Base-by-base conservation (phyloP, 1,140 invertebrate genomes). In the Sminthurinus signatus region DNA sequence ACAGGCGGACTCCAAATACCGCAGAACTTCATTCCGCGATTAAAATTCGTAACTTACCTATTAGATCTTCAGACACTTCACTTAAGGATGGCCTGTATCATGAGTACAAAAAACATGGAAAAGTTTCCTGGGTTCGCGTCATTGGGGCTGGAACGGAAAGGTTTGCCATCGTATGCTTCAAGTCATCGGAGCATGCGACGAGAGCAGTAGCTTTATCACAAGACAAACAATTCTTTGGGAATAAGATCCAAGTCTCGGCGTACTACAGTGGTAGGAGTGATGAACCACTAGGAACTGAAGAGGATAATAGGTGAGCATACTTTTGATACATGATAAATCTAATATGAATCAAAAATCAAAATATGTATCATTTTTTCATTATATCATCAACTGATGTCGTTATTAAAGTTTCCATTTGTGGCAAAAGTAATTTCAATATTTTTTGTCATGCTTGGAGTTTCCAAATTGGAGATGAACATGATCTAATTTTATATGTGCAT, bases 51-150 rank as follows among this genome's bases (percentile, higher is more conserved):
- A 94, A 95, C 77, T 79, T 96, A 68, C 93, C 93, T 60, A 82
- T 87, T 48, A 81, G 93, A 70, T 96, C 93, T 65, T 84, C 82
- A 23, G 62, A 64, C 42, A 72, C 67, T 31, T 62, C 43, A 84
- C 81, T 98, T 63, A 93, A 96, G 80, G 95, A 98, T 80, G 93
- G 93, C 64, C 83, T 98, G 64, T 98, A 93, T 80, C 94, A 98
- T 80, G 94, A 97, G 78, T 98, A 96, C 81, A 96, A 97, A 80
- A 97, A 97, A 74, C 91, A 97, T 79, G 93, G 94, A 28, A 97
- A 96, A 81, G 92, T 98, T 71, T 91, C 90, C 68, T 92, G 89
- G 83, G 93, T 98, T 28, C 93, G 90, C 75, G 83, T 96, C 21
- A 84, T 89, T 23, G 91, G 89, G 0, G 82, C 88, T 71, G 89